phyloP scores from a whole-genome alignment of 1,140 invertebrate species.

The Drosophila guanche region DNA sequence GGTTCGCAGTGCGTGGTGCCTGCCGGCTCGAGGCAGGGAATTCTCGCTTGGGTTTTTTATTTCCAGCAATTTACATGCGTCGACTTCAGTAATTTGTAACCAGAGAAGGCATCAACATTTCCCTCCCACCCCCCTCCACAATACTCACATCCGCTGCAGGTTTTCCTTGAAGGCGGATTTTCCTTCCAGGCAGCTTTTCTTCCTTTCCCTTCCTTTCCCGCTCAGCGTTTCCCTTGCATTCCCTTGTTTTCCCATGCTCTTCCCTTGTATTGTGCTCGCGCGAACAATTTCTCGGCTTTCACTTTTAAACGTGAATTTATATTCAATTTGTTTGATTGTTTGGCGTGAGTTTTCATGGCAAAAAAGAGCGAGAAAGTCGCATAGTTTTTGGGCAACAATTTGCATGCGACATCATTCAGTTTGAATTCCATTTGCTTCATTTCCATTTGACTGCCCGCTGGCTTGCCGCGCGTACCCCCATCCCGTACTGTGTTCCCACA shows the following conservation, averaged over 20 bases:
- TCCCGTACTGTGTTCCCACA: conserved; percentile 1
- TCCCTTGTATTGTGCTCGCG: background rate
- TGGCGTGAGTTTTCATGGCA: conserved; percentile 23
- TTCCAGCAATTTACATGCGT: conserved; percentile 68
- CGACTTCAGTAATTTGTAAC: conserved; percentile 61
- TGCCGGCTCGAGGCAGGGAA: conserved; percentile 27
- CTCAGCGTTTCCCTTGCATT: conserved; percentile 1
- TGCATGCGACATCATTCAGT: conserved; percentile 57
- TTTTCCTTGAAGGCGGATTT: conserved; percentile 17
- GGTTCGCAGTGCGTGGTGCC: no score
- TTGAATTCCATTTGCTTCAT: conserved; percentile 41
- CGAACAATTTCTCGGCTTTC: conserved; percentile 43
- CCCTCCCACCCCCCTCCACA: background rate
- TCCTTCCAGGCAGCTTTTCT: background rate
- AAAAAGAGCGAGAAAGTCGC: conserved; percentile 41
- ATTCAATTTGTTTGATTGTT: conserved; percentile 71
- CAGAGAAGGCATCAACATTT: conserved; percentile 39
- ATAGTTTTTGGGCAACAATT: conserved; percentile 38
- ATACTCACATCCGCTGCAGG: conserved; percentile 17
- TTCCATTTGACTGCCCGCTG: conserved; percentile 10
- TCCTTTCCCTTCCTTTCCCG: background rate
- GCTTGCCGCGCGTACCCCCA: background rate
- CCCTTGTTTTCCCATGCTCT: no score
- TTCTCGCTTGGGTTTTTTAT: conserved; percentile 30
- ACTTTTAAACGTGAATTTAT: conserved; percentile 71